Evolutionary conservation across 2,888 invertebrate species (phyloP), one percentile per base, ranked within the genome.

Genomic region (Teleiodes luculella): DNA sequence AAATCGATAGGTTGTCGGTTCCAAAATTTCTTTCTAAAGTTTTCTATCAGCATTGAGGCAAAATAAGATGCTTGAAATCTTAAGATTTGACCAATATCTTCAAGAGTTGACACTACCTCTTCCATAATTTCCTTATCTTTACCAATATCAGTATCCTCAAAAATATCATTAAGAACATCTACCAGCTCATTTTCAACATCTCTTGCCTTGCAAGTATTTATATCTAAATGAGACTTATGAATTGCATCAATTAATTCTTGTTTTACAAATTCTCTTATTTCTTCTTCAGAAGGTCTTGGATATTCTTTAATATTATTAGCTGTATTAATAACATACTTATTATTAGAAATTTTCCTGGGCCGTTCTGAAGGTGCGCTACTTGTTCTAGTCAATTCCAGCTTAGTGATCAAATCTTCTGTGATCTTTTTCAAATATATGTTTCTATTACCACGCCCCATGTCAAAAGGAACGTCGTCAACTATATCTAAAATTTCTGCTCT

Each of bases 121-220:
- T 70, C 61, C 54, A 59, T 68, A 1, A 76, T 54, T 45, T 61
- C 54, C 16, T 64, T 57, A 3, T 67, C 57, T 14, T 70, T 63
- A 8, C 63, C 67, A 35, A 41, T 50, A 30, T 58, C 57, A 10
- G 75, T 57, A n/a, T 61, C 59, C 28, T 72, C 67, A 33, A 74
- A 57, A 4, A 70, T 70, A 50, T 73, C 68, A 6, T 68, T 58
- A 1, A 82, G 37, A 33, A 76, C 57, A 57, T 70, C 68, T 0
- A 65, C 55, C 1, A 85, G 36, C 33, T 81, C 78, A n/a, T 63
- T 64, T 66, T 72, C 71, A 11, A 83, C 57, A n/a, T 65, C 64
- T 16, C 62, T 53, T 20, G 69, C 56, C 1, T 55, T 55, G 11
- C 64, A 57, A 5, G 59, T 52, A 53, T 63, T 61, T 28, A 68